A percentile compares a stretch with the other conserved stretches of the same genome.
phyloP scores from a whole-genome alignment of 1,140 invertebrate species.

The Aphaenogaster rudis region DNA sequence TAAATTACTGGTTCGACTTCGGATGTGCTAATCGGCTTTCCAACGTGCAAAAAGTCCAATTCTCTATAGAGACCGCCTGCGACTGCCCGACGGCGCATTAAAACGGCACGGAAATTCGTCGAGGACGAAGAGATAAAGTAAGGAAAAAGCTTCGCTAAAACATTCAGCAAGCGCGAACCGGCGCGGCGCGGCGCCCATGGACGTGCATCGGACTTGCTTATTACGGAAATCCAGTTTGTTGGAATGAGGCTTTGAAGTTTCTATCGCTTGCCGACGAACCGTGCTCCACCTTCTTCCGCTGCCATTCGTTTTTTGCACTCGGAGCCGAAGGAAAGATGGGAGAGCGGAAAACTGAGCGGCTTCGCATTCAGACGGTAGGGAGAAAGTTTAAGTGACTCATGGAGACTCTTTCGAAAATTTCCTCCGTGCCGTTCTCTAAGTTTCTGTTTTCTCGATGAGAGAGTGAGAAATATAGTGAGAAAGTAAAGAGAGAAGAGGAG shows the following conservation, averaged over 20 bases:
- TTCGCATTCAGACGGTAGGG: slow-evolving; percentile 65
- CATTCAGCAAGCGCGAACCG: slow-evolving; percentile 30
- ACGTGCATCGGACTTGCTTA: slow-evolving; percentile 65
- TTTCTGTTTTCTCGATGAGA: slow-evolving; percentile 62
- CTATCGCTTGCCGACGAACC: slow-evolving; percentile 50
- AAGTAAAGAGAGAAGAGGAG: background rate
- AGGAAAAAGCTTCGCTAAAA: background rate
- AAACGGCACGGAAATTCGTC: slow-evolving; percentile 31
- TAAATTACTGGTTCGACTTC: slow-evolving; percentile 63
- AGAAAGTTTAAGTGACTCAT: slow-evolving; percentile 74
- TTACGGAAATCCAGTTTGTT: slow-evolving; percentile 71
- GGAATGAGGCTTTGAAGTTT: slow-evolving; percentile 73
- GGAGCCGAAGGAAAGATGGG: slow-evolving; percentile 20
- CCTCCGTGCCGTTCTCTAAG: slow-evolving; percentile 60
- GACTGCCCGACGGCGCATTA: slow-evolving; percentile 33
- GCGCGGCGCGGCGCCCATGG: slow-evolving; percentile 1
- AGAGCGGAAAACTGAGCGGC: slow-evolving; percentile 43
- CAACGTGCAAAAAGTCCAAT: slow-evolving; percentile 29
- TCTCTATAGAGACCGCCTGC: slow-evolving; percentile 28
- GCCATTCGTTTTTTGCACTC: slow-evolving; percentile 9
- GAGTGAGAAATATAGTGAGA: slow-evolving; percentile 14
- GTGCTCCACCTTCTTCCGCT: slow-evolving; percentile 41
- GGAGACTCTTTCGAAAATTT: slow-evolving; percentile 71
- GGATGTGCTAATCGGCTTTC: slow-evolving; percentile 65
- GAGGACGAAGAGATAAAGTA: slow-evolving; percentile 34